Evolutionary conservation across 2,113 vertebrate genomes (phyloP), one percentile per base, ranked within the genome.

Genomic region (Macquaria ambigua): DNA sequence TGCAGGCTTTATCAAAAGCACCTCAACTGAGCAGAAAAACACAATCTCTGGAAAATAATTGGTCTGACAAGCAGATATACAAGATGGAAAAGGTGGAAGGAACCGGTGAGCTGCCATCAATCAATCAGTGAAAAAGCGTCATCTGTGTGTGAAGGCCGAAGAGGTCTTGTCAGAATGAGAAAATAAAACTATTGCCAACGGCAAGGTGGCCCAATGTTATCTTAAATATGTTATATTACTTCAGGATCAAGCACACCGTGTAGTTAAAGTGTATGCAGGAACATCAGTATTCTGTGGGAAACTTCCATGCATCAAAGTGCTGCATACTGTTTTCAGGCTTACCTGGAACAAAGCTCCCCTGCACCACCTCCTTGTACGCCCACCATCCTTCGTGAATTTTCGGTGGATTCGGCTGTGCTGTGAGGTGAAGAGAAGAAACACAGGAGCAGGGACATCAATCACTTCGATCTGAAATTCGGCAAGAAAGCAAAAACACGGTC

Each of bases 331-430:
- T 77, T 55, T 52, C 69, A 79, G 66, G 59, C 93, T 96, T 97
- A 99, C 98, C 98, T 97, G 98, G 98, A 95, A 99, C 98, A 94
- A 99, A 99, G 96, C 97, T 99, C 87, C 98, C 98, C 92, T 99
- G 98, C 90, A 99, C 98, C 94, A 99, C 98, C 90, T 99, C 98
- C 92, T 99, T 99, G 92, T 99, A 99, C 1, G 98, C 98, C 98
- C 98, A 99, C 98, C 98, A 99, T 96, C 98, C 98, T 95, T 99
- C 98, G 91, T 99, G 97, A 96, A 99, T 98, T 96, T 99, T 99
- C 88, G 97, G 98, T 88, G 95, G 96, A 96, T 97, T 98, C 86
- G 98, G 98, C 93, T 99, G 98, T 93, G 98, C 98, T 99, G 94
- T 83, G 93, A 89, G 83, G 74, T n/a, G 55, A 83, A 16, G 20